Percentiles rank a stretch among this genome's conserved stretches.
Conservation (phyloP, 2,113 vertebrate genomes). For the Misgurnus anguillicaudatus region DNA sequence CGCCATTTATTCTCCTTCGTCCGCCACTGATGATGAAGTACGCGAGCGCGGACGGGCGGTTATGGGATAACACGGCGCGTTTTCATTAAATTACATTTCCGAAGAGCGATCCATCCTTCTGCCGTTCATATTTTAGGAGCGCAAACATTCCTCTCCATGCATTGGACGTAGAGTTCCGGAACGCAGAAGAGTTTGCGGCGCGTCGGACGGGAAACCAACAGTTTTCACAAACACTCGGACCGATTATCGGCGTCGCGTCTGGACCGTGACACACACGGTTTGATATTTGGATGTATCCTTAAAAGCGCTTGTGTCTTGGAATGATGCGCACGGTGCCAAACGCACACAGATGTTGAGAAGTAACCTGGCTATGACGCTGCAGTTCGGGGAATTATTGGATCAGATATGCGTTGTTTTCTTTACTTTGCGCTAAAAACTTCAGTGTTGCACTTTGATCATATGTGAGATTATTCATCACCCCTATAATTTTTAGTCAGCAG, state of each 20-base stretch:
- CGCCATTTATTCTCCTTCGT: conserved; percentile 43
- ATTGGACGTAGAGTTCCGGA: conserved; percentile 25
- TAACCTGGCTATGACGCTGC: background rate
- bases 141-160: conserved; percentile 58
- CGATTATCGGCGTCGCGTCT: background rate
- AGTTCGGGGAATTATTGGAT: background rate
- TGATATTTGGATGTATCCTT: conserved; percentile 16
- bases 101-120: conserved; percentile 56
- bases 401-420: background rate
- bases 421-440: background rate
- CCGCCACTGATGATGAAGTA: conserved; percentile 53
- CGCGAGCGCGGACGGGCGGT: conserved; percentile 55
- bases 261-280: background rate
- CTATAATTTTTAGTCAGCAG: background rate
- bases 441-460: background rate
- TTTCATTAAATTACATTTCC: conserved; percentile 53
- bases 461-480: background rate
- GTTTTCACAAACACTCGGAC: conserved; percentile 30
- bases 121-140: conserved; percentile 39
- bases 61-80: conserved; percentile 54
- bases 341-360: background rate
- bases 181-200: background rate
- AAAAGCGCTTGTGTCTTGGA: background rate
- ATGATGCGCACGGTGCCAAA: background rate
- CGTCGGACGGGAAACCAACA: conserved; percentile 7